Conservation (phyloP, 2,797 vertebrate genomes). For the Poecile montanus region DNA sequence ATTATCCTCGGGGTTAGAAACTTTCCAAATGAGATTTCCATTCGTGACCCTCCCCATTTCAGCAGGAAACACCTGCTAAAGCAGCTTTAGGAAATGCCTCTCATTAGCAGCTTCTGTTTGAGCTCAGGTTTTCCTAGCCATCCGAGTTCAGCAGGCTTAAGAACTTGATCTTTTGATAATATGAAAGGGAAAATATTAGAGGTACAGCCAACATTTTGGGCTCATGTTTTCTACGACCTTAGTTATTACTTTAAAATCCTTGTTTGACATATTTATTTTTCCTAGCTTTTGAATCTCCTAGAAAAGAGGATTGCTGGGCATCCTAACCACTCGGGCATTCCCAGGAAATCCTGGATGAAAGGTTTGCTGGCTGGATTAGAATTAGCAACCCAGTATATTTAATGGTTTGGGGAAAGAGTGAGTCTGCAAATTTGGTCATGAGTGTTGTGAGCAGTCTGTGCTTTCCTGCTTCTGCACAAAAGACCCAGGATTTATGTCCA, state of each 20-base stretch:
- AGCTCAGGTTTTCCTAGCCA: constrained; percentile 51
- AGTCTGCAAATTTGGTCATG: neutral
- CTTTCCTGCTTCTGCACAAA: neutral
- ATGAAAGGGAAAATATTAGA: constrained; percentile 62
- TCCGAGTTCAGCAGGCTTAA: constrained; percentile 28
- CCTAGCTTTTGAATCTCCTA: neutral
- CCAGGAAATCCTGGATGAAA: neutral
- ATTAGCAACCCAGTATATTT: neutral
- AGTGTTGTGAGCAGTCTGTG: neutral
- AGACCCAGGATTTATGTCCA: neutral
- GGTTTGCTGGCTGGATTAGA: neutral
- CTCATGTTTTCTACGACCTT: neutral
- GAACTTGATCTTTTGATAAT: constrained; percentile 34
- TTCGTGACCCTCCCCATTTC: constrained; percentile 54
- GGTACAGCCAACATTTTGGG: constrained; percentile 21
- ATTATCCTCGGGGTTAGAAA: constrained; percentile 69
- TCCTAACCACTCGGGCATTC: neutral
- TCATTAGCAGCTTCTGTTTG: constrained; percentile 55
- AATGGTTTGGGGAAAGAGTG: neutral
- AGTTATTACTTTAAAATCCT: constrained; percentile 27
- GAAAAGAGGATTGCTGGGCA: neutral
- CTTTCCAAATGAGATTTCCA: constrained; percentile 74
- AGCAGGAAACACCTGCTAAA: constrained; percentile 72
- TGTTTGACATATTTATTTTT: neutral
- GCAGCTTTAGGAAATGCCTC: constrained; percentile 61